Percentiles rank a stretch among this genome's conserved stretches.
These are phyloP conservation scores for Podocnemis expansa DNA, from an alignment of 2,113 vertebrate genomes.

Conservation along the genomic window DNA sequence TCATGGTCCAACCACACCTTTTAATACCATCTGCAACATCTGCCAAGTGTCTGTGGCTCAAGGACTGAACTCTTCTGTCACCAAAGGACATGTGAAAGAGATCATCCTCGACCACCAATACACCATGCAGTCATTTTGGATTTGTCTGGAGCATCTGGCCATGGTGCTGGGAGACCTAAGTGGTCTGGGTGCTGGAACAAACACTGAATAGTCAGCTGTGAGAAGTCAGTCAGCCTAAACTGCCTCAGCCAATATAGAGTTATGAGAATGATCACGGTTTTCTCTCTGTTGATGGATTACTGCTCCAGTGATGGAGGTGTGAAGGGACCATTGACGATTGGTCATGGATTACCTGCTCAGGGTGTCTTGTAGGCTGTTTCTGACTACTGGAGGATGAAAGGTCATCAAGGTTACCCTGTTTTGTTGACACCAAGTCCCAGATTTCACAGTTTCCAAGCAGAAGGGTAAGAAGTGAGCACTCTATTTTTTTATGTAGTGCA, in stretches of 20 bases:
- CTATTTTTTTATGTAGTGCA: neutral
- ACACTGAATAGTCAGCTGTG: neutral
- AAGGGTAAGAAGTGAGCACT: neutral
- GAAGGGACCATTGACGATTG: neutral
- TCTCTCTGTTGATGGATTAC: neutral
- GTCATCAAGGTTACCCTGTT: neutral
- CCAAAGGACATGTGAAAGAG: no score
- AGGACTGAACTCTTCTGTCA: no score
- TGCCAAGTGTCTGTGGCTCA: no score
- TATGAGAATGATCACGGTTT: neutral
- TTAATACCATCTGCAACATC: no score
- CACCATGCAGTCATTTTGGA: neutral
- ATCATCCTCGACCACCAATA: no score
- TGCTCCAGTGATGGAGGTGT: neutral
- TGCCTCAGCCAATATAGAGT: fast-evolving
- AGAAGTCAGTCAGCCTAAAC: neutral
- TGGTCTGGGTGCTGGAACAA: neutral
- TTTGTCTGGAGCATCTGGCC: neutral
- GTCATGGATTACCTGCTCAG: neutral
- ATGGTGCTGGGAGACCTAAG: fast-evolving
- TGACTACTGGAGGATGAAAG: neutral
- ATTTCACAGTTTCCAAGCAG: neutral
- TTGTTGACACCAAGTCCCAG: neutral
- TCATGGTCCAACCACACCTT: no score
- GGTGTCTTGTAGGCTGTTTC: neutral